These are phyloP conservation scores for Lissocephala sabroskyi DNA, from an alignment of 2,888 invertebrate species.

Conservation along the genomic window DNA sequence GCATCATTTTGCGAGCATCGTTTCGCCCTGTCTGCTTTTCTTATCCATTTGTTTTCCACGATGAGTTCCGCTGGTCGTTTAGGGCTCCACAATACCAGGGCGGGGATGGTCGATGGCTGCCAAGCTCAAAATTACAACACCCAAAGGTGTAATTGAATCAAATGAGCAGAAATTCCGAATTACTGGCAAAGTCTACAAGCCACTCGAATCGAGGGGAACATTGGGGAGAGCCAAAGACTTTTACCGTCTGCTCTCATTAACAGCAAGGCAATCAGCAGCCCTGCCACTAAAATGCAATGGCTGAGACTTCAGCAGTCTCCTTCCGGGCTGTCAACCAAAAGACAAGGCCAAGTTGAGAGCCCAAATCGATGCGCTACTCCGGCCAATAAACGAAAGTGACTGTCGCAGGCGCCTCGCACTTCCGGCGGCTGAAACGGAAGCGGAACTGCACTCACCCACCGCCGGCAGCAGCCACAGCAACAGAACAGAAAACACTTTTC, in stretches of 20 bases:
- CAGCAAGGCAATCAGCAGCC: constrained; percentile 5
- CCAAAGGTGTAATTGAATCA: constrained; percentile 71
- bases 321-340: constrained; percentile 20
- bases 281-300: constrained; percentile 8
- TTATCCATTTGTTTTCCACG: not conserved
- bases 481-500: constrained; percentile 25
- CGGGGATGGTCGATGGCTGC: too few relatives aligned
- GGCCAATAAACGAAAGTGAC: constrained; percentile 39
- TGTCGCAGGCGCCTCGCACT: constrained; percentile 43
- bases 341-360: too few relatives aligned
- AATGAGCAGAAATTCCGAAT: constrained; percentile 62
- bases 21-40: not conserved
- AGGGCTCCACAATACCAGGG: not conserved
- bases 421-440: constrained; percentile 57
- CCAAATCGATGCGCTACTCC: constrained; percentile 7
- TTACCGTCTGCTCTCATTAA: not conserved
- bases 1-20: not conserved
- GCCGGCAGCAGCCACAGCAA: constrained; percentile 1
- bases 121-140: constrained; percentile 62
- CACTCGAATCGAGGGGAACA: not conserved
- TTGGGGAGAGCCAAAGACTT: not conserved
- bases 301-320: too few relatives aligned
- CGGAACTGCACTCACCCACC: constrained; percentile 3
- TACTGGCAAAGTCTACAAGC: constrained; percentile 47
- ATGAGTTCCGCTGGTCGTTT: not conserved